Percentiles rank a stretch among this genome's conserved stretches.
Conservation (phyloP, 1,140 invertebrate species). For the Microplitis demolitor region DNA sequence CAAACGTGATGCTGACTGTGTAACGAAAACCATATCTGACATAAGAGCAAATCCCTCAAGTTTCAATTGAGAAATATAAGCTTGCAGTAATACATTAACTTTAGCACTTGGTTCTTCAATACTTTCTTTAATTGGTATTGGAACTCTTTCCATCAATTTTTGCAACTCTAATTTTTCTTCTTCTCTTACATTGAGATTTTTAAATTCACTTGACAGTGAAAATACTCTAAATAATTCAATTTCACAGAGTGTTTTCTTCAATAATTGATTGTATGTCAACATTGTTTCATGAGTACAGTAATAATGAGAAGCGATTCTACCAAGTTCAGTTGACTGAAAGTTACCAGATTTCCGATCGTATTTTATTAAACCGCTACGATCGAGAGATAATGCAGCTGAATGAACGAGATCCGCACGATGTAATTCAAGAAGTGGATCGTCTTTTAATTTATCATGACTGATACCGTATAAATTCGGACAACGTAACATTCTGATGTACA, state of each 20-base stretch:
- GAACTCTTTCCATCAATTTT: slow-evolving; percentile 96
- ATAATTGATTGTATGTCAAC: slow-evolving; percentile 92
- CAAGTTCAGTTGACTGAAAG: slow-evolving; percentile 92
- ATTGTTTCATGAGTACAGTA: slow-evolving; percentile 98
- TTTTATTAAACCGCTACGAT: slow-evolving; percentile 90
- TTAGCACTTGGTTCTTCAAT: slow-evolving; percentile 99
- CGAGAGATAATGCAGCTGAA: slow-evolving; percentile 89
- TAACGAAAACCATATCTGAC: slow-evolving; percentile 99
- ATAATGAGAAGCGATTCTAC: slow-evolving; percentile 96
- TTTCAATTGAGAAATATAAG: slow-evolving; percentile 98
- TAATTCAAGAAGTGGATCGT: slow-evolving; percentile 85
- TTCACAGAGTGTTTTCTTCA: slow-evolving; percentile 96
- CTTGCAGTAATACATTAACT: slow-evolving; percentile 93
- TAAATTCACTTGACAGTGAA: slow-evolving; percentile 94
- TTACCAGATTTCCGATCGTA: slow-evolving; percentile 96
- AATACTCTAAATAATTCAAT: slow-evolving; percentile 99
- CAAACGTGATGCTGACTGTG: slow-evolving; percentile 93
- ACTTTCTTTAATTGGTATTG: slow-evolving; percentile 98
- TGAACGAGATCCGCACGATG: slow-evolving; percentile 95
- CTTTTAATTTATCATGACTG: slow-evolving; percentile 76
- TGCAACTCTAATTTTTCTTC: slow-evolving; percentile 98
- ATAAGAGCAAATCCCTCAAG: slow-evolving; percentile 97
- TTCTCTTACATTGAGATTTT: slow-evolving; percentile 91
- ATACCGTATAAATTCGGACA: slow-evolving; percentile 90
- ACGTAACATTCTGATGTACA: slow-evolving; percentile 90